Percentiles rank a stretch among this genome's conserved stretches.
Evolutionary conservation across 2,888 invertebrate species (phyloP).

Genomic region (Eupeodes luniger): DNA sequence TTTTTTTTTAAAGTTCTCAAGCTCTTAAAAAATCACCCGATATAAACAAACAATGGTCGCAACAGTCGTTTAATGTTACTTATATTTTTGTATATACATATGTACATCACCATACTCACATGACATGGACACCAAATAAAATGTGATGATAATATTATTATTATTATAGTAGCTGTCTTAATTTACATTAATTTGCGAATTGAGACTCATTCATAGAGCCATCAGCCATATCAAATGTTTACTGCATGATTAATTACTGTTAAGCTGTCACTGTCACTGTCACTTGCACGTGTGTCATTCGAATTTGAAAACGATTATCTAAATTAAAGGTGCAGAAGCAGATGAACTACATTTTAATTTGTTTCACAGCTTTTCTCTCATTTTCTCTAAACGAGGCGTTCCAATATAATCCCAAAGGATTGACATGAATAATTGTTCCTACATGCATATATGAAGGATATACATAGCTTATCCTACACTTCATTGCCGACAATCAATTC

Average conservation of each 20-base stretch:
- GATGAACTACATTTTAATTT: slow-evolving; percentile 37
- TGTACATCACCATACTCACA: neutral
- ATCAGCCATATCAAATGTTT: neutral
- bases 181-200: neutral
- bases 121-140: neutral
- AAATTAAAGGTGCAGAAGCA: slow-evolving; percentile 54
- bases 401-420: slow-evolving; percentile 33
- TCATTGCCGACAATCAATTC: slow-evolving; percentile 41
- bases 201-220: slow-evolving; percentile 1
- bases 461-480: neutral
- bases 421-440: slow-evolving; percentile 43
- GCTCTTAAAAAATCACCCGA: too few relatives aligned
- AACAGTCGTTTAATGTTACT: neutral
- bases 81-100: neutral
- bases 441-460: neutral
- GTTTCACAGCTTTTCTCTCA: neutral
- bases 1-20: too few relatives aligned
- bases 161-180: neutral
- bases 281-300: slow-evolving; percentile 27
- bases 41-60: neutral
- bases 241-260: slow-evolving; percentile 6
- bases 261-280: neutral
- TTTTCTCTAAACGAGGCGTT: neutral
- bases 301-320: slow-evolving; percentile 37
- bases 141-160: neutral